Evolutionary conservation across 2,888 invertebrate species (phyloP).

Genomic region (Encarsia formosa): DNA sequence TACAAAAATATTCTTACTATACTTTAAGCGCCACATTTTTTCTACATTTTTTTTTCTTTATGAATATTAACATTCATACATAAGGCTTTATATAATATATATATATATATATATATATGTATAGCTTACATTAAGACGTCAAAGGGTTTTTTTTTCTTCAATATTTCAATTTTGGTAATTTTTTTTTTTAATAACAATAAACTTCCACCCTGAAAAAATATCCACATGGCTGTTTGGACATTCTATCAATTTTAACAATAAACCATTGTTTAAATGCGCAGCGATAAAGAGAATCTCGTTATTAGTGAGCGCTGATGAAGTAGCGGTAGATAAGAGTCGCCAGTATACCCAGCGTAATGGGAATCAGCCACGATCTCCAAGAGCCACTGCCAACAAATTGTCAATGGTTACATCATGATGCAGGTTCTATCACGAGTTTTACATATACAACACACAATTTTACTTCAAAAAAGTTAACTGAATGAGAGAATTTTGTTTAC

Average conservation of each 20-base stretch:
- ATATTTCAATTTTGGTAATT: slow-evolving; percentile 21
- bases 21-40: no score
- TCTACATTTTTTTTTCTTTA: no score
- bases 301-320: slow-evolving; percentile 47
- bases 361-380: slow-evolving; percentile 54
- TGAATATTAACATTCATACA: no score
- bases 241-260: slow-evolving; percentile 12
- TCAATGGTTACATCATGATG: slow-evolving; percentile 45
- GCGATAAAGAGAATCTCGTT: slow-evolving; percentile 14
- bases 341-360: slow-evolving; percentile 51
- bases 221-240: neutral
- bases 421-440: slow-evolving; percentile 33
- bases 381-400: slow-evolving; percentile 52
- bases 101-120: no score
- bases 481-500: no score
- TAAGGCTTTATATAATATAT: no score
- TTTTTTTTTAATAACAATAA: slow-evolving; percentile 17
- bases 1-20: no score
- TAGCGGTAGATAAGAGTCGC: slow-evolving; percentile 53
- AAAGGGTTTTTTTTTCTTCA: no score
- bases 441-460: slow-evolving; percentile 8
- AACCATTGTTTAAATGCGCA: slow-evolving; percentile 10
- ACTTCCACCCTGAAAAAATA: slow-evolving; percentile 4
- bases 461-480: no score
- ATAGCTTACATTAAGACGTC: no score